These are phyloP conservation scores for Liopterus haemorrhoidalis DNA, from an alignment of 2,888 invertebrate genomes.

Conservation along the genomic window DNA sequence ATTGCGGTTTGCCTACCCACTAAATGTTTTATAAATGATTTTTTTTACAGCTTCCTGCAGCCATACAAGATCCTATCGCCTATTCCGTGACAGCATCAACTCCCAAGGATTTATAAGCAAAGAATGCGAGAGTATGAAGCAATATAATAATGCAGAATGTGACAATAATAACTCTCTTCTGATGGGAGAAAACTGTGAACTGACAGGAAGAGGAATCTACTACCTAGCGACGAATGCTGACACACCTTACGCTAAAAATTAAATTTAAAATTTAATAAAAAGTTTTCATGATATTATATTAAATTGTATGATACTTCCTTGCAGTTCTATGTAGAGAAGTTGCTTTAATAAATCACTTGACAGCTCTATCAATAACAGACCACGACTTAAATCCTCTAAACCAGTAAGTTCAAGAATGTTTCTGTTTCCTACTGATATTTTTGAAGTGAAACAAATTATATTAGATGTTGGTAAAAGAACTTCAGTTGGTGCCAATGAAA, in stretches of 20 bases:
- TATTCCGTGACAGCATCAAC: conserved; percentile 58
- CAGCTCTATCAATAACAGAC: too few species aligned
- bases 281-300: too few species aligned
- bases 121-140: conserved; percentile 51
- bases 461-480: too few species aligned
- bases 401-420: too few species aligned
- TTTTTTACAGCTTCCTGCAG: conserved; percentile 17
- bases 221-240: conserved; percentile 54
- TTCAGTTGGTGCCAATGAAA: too few species aligned
- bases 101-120: conserved; percentile 50
- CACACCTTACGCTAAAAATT: conserved; percentile 43
- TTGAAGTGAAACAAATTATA: too few species aligned
- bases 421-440: too few species aligned
- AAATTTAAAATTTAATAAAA: too few species aligned
- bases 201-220: conserved; percentile 50
- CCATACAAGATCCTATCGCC: conserved; percentile 55
- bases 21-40: neutral
- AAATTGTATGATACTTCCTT: too few species aligned
- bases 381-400: too few species aligned
- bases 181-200: conserved; percentile 53
- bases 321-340: too few species aligned
- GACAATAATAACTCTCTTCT: conserved; percentile 28
- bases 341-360: too few species aligned
- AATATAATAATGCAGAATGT: conserved; percentile 47
- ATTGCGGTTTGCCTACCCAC: neutral